Evolutionary conservation across 1,140 invertebrate genomes (phyloP), one percentile per base, ranked within the genome.

Genomic region (Brachionus koreanus): DNA sequence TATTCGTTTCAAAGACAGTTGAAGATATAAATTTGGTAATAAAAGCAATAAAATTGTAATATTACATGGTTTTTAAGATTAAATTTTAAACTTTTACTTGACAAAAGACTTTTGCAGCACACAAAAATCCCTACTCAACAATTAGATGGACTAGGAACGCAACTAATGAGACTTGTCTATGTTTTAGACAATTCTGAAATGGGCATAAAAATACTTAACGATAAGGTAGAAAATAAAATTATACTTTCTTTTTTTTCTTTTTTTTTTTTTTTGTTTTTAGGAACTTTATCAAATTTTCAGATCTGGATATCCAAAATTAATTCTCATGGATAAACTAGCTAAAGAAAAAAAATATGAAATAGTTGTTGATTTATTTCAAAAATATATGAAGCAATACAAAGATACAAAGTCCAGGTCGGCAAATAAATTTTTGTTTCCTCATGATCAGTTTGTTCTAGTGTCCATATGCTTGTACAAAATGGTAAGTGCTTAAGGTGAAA

Each of bases 281-380:
- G 76, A 79, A 5, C 16, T 79, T n/a, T 13, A 13, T 9, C 29
- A 37, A 16, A 61, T 79, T 23, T 79, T 79, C 39, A 79, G 57
- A 29, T 61, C 49, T 0, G 37, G 76, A 61, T 79, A 61, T 13
- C 76, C 76, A 25, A 61, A 61, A 57, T 37, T 79, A 12, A 79
- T 79, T 12, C 13, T 79, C 3, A 79, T 79, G 76, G 57, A 79
- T 43, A 79, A 79, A 79, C 12, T 79, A 13, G 5, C 61, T 16
- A 65, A 25, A 37, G 76, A 79, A 13, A 79, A 79, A 42, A 57
- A 43, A 37, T 79, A 79, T 25, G 49, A 79, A 13, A 12, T 13
- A 42, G 76, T 79, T 9, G 6, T 79, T 9, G 33, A 79, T 12
- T 43, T 79, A 35, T 79, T 79, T 37, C 16, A 61, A 79, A 37